Percentiles rank a stretch among this genome's conserved stretches.
phyloP scores from a whole-genome alignment of 1,140 invertebrate species.

The Odontomachus brunneus region DNA sequence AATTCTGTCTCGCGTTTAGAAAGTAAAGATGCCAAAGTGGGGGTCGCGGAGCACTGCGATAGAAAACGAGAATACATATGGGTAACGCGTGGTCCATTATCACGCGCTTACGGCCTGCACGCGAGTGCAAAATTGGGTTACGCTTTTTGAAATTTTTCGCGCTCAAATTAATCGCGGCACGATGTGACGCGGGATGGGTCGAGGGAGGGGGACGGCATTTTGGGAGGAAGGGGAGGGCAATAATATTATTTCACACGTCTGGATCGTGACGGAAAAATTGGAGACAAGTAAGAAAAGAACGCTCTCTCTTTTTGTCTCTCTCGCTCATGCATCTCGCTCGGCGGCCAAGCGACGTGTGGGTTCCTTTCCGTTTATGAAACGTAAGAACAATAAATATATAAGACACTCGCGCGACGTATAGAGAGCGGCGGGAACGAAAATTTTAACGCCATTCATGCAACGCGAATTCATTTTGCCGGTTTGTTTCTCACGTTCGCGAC shows the following conservation, averaged over 20 bases:
- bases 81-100: constrained; percentile 33
- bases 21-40: constrained; percentile 55
- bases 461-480: too few relatives aligned
- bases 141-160: constrained; percentile 14
- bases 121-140: constrained; percentile 14
- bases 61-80: constrained; percentile 15
- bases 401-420: not conserved
- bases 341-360: not conserved
- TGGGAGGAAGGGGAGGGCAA: too few relatives aligned
- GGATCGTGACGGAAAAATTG: not conserved
- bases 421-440: too few relatives aligned
- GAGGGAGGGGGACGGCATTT: too few relatives aligned
- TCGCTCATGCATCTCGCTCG: not conserved
- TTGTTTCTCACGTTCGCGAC: too few relatives aligned
- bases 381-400: not conserved
- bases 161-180: not conserved
- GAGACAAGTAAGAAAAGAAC: not conserved
- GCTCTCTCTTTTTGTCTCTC: too few relatives aligned
- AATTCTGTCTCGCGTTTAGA: constrained; percentile 45
- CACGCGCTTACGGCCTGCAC: not conserved
- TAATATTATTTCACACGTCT: constrained; percentile 18
- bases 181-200: too few relatives aligned
- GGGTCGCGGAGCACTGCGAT: constrained; percentile 22
- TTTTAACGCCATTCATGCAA: too few relatives aligned
- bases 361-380: not conserved